Evolutionary conservation across 1,140 invertebrate genomes (phyloP), one percentile per base, ranked within the genome.

Genomic region (Neocloeon triangulifer): DNA sequence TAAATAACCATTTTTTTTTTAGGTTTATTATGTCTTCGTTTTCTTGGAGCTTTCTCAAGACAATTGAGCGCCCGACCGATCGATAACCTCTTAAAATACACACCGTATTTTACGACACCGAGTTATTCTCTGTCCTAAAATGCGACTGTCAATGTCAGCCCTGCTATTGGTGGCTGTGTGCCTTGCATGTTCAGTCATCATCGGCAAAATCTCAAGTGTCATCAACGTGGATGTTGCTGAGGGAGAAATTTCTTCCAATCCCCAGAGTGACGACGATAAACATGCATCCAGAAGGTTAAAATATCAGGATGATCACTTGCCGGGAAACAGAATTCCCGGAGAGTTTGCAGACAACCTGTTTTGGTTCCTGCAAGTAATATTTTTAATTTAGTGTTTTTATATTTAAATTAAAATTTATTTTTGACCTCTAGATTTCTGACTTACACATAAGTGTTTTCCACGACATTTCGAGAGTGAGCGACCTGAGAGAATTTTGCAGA

Each of bases 381-480:
- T 31, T 32, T n/a, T n/a, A n/a, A 28, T 39, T 43, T 20, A 32
- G 37, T 35, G 13, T 7, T 34, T 20, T 22, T 39, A 30, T 37
- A 22, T 36, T 33, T 25, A 33, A 23, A 38, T 12, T 33, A 25
- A 10, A 4, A 23, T 37, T 42, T 38, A 31, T 43, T 41, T 43
- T 36, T 35, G 12, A 23, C 12, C 8, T 9, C 10, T 46, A 84
- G 77, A 73, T 85, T 43, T 76, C 77, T 32, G 85, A 92, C 53
- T 65, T 89, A 32, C 85, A 92, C 51, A 67, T 92, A 33, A 89
- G 82, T 49, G 68, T 78, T 48, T 88, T 80, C 52, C 60, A 66
- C 47, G 82, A 86, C 49, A 56, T 56, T 22, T 58, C 56, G 16
- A 63, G 85, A 49, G 72, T 76, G 46, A 61, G 61, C 14, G 69